phyloP scores from a whole-genome alignment of 2,113 vertebrate genomes.

The Parus major region DNA sequence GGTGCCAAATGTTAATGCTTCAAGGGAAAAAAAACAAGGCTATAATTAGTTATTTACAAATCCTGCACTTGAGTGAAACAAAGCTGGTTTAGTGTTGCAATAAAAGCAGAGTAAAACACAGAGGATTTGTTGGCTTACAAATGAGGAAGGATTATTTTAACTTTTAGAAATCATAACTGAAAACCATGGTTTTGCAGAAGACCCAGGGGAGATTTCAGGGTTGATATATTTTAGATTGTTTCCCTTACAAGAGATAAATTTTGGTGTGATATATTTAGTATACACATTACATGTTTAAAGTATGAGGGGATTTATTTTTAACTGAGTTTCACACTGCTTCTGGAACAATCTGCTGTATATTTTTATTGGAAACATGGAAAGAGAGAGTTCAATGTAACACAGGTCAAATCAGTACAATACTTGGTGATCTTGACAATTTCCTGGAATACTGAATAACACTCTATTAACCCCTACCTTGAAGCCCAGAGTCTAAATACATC shows the following conservation, averaged over 20 bases:
- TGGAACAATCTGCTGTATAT: conserved; percentile 58
- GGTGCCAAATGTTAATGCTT: neutral
- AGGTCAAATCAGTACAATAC: conserved; percentile 59
- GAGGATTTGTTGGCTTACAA: neutral
- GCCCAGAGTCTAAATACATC: neutral
- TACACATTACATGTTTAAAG: neutral
- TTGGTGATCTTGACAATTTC: conserved; percentile 66
- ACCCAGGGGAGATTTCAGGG: neutral
- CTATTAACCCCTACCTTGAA: conserved; percentile 56
- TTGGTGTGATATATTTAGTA: neutral
- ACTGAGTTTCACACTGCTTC: conserved; percentile 63
- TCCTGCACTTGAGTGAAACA: neutral
- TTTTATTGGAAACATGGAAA: conserved; percentile 73
- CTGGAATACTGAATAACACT: conserved; percentile 64
- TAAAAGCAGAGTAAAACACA: neutral
- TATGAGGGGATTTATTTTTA: conserved; percentile 57
- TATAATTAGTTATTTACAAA: conserved; percentile 33
- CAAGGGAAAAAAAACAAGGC: neutral
- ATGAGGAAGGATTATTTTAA: neutral
- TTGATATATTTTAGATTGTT: neutral
- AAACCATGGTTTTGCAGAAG: neutral
- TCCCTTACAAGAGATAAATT: neutral
- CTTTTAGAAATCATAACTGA: neutral
- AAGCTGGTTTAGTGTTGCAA: neutral
- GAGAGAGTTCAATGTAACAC: conserved; percentile 50